Evolutionary conservation across 2,113 vertebrate genomes (phyloP), one percentile per base, ranked within the genome.

Genomic region (Xenopus laevis): DNA sequence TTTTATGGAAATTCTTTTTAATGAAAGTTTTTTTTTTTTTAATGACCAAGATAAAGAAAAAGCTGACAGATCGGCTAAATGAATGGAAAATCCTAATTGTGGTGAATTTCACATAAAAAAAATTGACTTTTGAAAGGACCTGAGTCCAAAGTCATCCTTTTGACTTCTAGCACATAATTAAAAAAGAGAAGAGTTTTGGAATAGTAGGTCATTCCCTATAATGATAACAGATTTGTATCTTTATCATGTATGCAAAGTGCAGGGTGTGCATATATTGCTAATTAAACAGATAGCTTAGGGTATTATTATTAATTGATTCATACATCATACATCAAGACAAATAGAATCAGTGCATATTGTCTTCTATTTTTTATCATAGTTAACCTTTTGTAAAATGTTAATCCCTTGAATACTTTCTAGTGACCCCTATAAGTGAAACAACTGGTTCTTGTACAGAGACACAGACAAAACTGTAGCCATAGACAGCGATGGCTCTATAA

Each of bases 211-310:
- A 77, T 77, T 40, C 33, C 63, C 47, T 23, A 47, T 61, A 77
- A 70, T 77, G 74, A 70, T 77, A 70, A 70, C 74, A 77, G 74
- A 77, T 77, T 53, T 47, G 27, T 77, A 77, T 77, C 74, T 23
- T 2, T 47, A 64, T 77, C 67, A 57, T 64, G 62, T 77, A 70
- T 77, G 74, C 67, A 77, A 77, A 77, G 74, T 70, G 74, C 74
- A 60, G 74, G 66, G 66, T 77, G 66, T 77, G 74, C 74, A 77
- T 46, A 64, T 64, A 77, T 77, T 70, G 63, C 74, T 77, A 77
- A 77, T 77, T 77, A 77, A 65, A 64, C 58, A 46, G 66, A 77
- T 64, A 68, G 74, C 74, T 69, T 17, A 18, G 7, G 59, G 66
- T 57, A 53, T 44, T 52, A 63, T 27, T 57, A 70, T 77, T 77